Evolutionary conservation across 2,888 invertebrate species (phyloP), one percentile per base, ranked within the genome.

Genomic region (Halocaridina rubra): DNA sequence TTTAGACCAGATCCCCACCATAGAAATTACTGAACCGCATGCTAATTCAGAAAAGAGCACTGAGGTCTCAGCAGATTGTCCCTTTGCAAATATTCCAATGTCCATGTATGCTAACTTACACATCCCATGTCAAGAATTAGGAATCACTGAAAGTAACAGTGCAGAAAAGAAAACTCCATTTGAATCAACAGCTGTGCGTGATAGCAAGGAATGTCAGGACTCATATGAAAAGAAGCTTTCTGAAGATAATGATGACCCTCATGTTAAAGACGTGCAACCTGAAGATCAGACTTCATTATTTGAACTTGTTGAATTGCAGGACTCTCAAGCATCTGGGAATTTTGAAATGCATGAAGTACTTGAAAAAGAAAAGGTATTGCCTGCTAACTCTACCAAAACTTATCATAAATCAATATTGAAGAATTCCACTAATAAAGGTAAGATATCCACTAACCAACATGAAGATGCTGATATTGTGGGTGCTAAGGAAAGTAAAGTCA

Each of bases 341-440:
- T 4, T 19, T n/a, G 53, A 53, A 5, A 53, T n/a, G 53, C 2
- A 19, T 19, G 19, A 53, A 53, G 53, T 13, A 10, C 16, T 19
- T 46, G 24, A 53, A 24, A 27, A 72, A 61, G 24, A 32, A 19
- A 53, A 30, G 29, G 2, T 29, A 67, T 3, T 30, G 4, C 29
- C 22, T 8, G 53, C 4, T 16, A 7, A 64, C 13, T 19, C 32
- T 39, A 19, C 10, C 13, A 81, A 76, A n/a, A 39, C 53, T 19
- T 16, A 76, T 24, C 75, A 27, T 13, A 84, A 84, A 24, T 84
- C 82, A 16, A 84, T 84, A 39, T 30, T 84, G 24, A 84, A 84
- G 72, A 84, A 77, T 39, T 53, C 81, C 24, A n/a, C 24, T 33
- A 29, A 33, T 30, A 46, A 32, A 24, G 13, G 32, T 1, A 76